Base-by-base conservation (phyloP, 2,797 vertebrate genomes). In the Perodicticus potto region DNA sequence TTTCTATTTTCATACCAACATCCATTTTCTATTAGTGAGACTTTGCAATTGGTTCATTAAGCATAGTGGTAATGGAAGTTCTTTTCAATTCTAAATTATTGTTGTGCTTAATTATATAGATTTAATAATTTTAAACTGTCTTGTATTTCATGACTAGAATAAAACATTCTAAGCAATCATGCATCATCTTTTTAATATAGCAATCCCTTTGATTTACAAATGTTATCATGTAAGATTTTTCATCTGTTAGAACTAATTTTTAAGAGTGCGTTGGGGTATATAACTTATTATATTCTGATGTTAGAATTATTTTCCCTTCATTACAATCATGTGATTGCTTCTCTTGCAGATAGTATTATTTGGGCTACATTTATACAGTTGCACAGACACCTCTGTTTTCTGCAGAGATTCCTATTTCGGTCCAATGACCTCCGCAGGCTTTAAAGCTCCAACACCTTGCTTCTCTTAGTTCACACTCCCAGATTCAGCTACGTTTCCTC, bases 51-150 rank as follows among this genome's bases (percentile, higher is more conserved):
- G 29, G 27, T 77, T 82, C 84, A 17, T 81, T 95, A 77, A 82
- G 45, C 19, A 32, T 27, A 89, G 22, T 53, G 14, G 37, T 72
- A 82, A 89, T 86, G 32, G 29, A 86, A 86, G 8, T 85, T 88
- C 55, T 90, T 92, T 96, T 70, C 69, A 81, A 82, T 16, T 69
- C 27, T 89, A 65, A 89, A 32, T 85, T 92, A 82, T 92, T 86
- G 2, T 76, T 93, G 29, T 59, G 6, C 14, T 82, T 93, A 77
- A 55, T 91, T 82, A 65, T 37, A 49, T 61, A 83, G 5, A 78
- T 90, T 40, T 59, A 89, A 78, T 87, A 90, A 63, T 86, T 86
- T 91, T 67, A 63, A 94, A 77, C 27, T 80, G 37, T 34, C 45
- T 86, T 63, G 4, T 82, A 34, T 37, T n/a, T 89, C 37, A 89